Evolutionary conservation across 2,113 vertebrate species (phyloP), one percentile per base, ranked within the genome.

Genomic region (Platichthys flesus): DNA sequence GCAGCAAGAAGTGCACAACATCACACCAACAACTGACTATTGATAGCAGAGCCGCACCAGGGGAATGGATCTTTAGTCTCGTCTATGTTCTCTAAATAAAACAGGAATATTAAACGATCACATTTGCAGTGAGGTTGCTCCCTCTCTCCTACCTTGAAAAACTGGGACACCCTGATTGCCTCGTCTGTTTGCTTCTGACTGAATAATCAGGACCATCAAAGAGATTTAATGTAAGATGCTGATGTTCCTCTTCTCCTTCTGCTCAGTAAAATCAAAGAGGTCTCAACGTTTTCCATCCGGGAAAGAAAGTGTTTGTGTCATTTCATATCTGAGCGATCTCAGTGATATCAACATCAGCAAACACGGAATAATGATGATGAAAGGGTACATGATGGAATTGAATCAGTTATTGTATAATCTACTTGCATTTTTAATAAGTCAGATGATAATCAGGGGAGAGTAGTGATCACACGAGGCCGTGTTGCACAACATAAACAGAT

Each of bases 141-240:
- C 51, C 60, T 37, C 5, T 69, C 5, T 69, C 61, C 71, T 62
- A 65, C 21, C 49, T 63, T 75, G 51, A 73, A 56, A 73, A 83
- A 81, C 23, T 76, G 66, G 67, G 67, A 35, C 79, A 55, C 52
- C 63, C 59, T 60, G 80, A 81, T 67, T 85, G 28, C 76, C 42
- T 78, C 12, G 10, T 82, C 73, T 82, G 74, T 76, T 52, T 74
- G 10, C 28, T 18, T 57, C 57, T 35, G 24, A 45, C 51, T 67
- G 63, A 76, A 78, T 78, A 80, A 87, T 83, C 76, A 73, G 51
- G 24, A 13, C 47, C 76, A 84, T 86, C 75, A 86, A 88, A 82
- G 72, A 4, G 51, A 31, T 23, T 63, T 61, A 59, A 73, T 78
- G 71, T 37, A 31, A 60, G 45, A 73, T 59, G 67, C 15, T 71